Evolutionary conservation across 2,888 invertebrate species (phyloP).

Genomic region (Mythimna ferrago): DNA sequence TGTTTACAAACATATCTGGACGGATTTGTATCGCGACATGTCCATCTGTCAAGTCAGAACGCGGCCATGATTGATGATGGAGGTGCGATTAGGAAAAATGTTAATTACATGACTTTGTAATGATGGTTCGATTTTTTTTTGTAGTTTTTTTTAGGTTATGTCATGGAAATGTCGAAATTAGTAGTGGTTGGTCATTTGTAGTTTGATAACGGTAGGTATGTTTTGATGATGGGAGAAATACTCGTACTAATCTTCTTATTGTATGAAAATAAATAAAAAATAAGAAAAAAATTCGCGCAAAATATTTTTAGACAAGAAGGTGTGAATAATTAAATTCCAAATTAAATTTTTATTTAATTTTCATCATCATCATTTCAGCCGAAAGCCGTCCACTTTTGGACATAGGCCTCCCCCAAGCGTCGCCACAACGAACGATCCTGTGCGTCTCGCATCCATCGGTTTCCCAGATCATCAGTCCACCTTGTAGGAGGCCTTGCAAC

Average conservation of each 20-base stretch:
- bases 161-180: slow-evolving; percentile 16
- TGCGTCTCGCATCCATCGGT: too few species aligned
- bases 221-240: neutral
- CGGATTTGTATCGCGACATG: slow-evolving; percentile 64
- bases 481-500: too few species aligned
- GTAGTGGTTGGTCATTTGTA: slow-evolving; percentile 7
- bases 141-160: slow-evolving; percentile 18
- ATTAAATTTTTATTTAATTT: too few species aligned
- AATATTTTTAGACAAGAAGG: too few species aligned
- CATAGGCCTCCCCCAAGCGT: too few species aligned
- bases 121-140: slow-evolving; percentile 41
- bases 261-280: neutral
- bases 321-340: neutral
- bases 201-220: neutral
- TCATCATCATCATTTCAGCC: too few species aligned
- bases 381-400: too few species aligned
- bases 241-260: neutral
- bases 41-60: slow-evolving; percentile 58
- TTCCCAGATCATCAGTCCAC: too few species aligned
- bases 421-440: too few species aligned
- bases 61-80: slow-evolving; percentile 68
- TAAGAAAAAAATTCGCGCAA: too few species aligned
- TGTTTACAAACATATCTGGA: slow-evolving; percentile 65
- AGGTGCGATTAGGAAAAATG: slow-evolving; percentile 65
- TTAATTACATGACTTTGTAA: slow-evolving; percentile 68